A percentile compares a stretch with the other conserved stretches of the same genome.
phyloP scores from a whole-genome alignment of 1,140 invertebrate genomes.

The Eubasilissa regina region DNA sequence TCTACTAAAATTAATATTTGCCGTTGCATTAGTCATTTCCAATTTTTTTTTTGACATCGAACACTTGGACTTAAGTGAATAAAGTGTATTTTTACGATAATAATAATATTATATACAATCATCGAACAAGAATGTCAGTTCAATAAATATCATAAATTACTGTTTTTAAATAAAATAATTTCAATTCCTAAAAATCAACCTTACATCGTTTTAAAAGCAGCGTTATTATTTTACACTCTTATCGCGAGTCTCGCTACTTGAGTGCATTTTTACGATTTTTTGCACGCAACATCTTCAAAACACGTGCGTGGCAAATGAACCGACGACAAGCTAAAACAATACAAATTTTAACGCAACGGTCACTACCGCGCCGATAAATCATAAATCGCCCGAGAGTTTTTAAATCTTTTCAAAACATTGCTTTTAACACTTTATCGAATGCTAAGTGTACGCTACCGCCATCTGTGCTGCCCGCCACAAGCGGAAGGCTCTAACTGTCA shows the following conservation, averaged over 20 bases:
- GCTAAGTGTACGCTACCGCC: neutral
- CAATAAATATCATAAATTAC: too few species aligned
- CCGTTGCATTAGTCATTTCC: neutral
- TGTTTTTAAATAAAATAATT: too few species aligned
- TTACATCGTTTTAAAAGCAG: too few species aligned
- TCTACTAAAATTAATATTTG: conserved; percentile 4
- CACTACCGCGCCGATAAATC: neutral
- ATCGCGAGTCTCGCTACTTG: too few species aligned
- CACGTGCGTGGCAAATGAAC: neutral
- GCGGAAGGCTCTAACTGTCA: neutral
- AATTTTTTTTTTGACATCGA: neutral
- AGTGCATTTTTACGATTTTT: too few species aligned
- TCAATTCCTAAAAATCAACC: too few species aligned
- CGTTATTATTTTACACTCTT: too few species aligned
- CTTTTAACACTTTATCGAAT: neutral
- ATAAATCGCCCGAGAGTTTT: neutral
- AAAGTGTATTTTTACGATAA: too few species aligned
- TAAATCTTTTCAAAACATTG: neutral
- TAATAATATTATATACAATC: too few species aligned
- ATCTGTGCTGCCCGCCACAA: neutral
- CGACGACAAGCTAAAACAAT: neutral
- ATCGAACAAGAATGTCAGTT: too few species aligned
- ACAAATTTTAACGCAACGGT: neutral
- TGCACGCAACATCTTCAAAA: too few species aligned
- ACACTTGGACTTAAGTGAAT: too few species aligned